Evolutionary conservation across 2,113 vertebrate genomes (phyloP), one percentile per base, ranked within the genome.

Genomic region (Myocastor coypus): DNA sequence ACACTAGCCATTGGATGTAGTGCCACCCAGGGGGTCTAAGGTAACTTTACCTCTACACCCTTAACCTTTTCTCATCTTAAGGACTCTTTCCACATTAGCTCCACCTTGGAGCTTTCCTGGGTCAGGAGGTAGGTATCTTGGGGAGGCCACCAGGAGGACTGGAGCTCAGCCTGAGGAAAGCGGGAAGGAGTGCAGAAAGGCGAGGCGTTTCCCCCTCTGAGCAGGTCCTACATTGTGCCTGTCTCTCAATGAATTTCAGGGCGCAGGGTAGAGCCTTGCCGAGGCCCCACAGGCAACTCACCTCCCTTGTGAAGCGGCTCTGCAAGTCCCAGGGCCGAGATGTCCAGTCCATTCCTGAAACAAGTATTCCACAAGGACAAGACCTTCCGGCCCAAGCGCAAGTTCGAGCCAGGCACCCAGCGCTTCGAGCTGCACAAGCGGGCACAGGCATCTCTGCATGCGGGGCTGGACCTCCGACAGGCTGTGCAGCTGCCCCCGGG

Each of bases 291-390:
- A 37, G 37, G 42, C 37, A 2, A 9, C 69, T 7, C 34, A 73
- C 19, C 69, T 40, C n/a, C 20, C 42, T 4, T 0, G 2, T 0
- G 57, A 80, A 22, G 82, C 3, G 19, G 19, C 19, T 0, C 16
- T 13, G 0, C 12, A 6, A 50, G 73, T 42, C 73, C 73, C 73
- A 28, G 73, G 42, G 26, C 26, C 59, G 89, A 71, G 46, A 99
- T 99, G 99, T 99, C 99, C 89, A 97, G 98, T 97, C 99, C 99
- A 26, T 97, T 99, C 61, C 96, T 99, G 78, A 99, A 99, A 98
- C 99, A 99, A 87, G 99, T 99, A 96, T 99, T 99, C 98, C 99
- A 99, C 94, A 99, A 99, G 98, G 99, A 99, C 98, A 99, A 99
- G 98, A 99, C 99, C 88, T 99, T 99, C 98, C 99, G 99, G 66